Percentiles rank a stretch among this genome's conserved stretches.
phyloP scores from a whole-genome alignment of 2,113 vertebrate species.

The Chascanopsetta lugubris region DNA sequence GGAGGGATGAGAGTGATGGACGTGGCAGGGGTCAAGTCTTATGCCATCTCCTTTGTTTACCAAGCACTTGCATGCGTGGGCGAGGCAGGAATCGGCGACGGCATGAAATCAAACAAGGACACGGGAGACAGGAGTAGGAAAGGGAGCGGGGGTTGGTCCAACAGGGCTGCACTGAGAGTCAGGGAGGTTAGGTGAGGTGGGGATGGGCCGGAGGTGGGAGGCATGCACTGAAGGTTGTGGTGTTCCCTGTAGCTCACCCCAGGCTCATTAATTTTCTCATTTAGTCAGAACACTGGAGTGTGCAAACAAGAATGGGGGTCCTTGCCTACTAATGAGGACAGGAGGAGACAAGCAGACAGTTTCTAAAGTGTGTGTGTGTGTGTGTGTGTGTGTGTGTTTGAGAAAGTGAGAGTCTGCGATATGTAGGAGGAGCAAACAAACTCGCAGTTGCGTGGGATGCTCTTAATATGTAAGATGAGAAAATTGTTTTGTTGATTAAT shows the following conservation, averaged over 20 bases:
- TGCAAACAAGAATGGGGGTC: conserved; percentile 68
- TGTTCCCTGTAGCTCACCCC: conserved; percentile 57
- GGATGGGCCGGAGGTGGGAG: not conserved
- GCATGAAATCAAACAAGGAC: conserved; percentile 43
- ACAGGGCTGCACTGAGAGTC: conserved; percentile 20
- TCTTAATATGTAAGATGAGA: not conserved
- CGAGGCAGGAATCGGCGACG: conserved; percentile 14
- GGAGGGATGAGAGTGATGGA: not conserved
- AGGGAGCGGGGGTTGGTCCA: not conserved
- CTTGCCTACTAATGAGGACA: conserved; percentile 71
- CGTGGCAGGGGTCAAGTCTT: conserved; percentile 22
- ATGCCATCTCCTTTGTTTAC: conserved; percentile 37
- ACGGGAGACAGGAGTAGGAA: conserved; percentile 15
- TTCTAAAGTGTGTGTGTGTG: conserved; percentile 31
- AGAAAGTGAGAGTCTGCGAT: not conserved
- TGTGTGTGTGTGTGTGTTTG: conserved; percentile 2
- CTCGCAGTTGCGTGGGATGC: not conserved
- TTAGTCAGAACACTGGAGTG: conserved; percentile 74
- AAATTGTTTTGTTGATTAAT: not conserved
- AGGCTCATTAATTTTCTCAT: conserved; percentile 79
- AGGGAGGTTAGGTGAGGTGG: not conserved
- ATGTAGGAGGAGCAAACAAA: not conserved
- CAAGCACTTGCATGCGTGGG: not conserved
- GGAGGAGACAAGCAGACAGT: conserved; percentile 37
- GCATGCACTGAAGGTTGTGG: conserved; percentile 51